Base-by-base conservation (phyloP, 2,113 vertebrate species). In the Atlantisia rogersi region DNA sequence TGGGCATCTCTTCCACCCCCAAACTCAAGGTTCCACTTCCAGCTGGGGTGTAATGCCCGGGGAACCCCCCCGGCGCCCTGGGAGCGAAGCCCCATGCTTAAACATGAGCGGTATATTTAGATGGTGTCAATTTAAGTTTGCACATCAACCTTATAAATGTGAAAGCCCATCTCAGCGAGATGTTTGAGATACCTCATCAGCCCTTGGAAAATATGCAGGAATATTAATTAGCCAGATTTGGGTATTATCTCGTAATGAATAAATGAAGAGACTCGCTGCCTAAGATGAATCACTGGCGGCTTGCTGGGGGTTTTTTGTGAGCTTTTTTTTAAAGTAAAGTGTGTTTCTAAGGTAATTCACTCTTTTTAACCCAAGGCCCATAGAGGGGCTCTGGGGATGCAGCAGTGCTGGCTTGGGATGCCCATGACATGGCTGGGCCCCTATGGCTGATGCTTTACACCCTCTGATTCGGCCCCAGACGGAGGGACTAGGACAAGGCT, bases 181-280 rank as follows among this genome's bases (percentile, higher is more conserved):
- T 94, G 92, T 91, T 96, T 82, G 82, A 95, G 95, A 94, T 79
- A 95, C 73, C 83, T 97, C 95, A 95, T 96, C 96, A 96, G 73
- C 69, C 87, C 78, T 90, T 85, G 90, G 76, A 97, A 97, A 96
- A 97, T 79, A 97, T 94, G 94, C 92, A 90, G 86, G 90, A 96
- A 93, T 97, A 96, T 97, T 97, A 97, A 97, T 96, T 97, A 97
- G 88, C 52, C 46, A 95, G 92, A 93, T 96, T 94, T 97, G 95
- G 82, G 80, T 95, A 91, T 82, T 95, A 95, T 96, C 96, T 95
- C 16, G 4, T 95, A 89, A 95, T 90, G 80, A 94, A 94, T 83
- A 94, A 97, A 95, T 96, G 82, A 96, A 87, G 68, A 94, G 32
- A 77, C 64, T 90, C 5, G 3, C 90, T 81, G 86, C 81, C 67